phyloP scores from a whole-genome alignment of 2,113 vertebrate species.

The Peucedramus taeniatus region DNA sequence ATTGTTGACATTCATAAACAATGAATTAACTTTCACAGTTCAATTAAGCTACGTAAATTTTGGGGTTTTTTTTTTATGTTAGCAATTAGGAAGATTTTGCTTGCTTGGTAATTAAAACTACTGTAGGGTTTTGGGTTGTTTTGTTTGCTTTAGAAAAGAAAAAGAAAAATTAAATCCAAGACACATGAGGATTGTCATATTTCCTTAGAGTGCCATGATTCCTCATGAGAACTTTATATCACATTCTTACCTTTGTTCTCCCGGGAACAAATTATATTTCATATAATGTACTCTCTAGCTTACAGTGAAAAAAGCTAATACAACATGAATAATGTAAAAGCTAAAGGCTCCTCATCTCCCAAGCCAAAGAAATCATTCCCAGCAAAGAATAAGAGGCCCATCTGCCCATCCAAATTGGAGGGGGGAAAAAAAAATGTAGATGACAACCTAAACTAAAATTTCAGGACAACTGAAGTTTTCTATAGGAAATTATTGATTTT shows the following conservation, averaged over 20 bases:
- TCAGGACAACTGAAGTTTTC: not conserved
- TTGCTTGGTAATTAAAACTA: not conserved
- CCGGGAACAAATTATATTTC: not conserved
- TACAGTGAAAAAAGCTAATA: not conserved
- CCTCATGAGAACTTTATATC: not conserved
- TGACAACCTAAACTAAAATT: not conserved
- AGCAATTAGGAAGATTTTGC: not conserved
- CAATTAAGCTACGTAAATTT: not conserved
- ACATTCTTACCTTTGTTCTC: not conserved
- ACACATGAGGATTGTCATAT: not conserved
- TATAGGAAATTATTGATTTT: not conserved
- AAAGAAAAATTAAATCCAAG: not conserved
- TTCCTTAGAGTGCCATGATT: not conserved
- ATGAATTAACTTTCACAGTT: not conserved
- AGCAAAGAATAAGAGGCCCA: not conserved
- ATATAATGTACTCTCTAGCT: not conserved
- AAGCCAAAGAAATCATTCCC: not conserved
- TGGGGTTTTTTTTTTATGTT: not conserved
- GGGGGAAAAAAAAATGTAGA: not conserved
- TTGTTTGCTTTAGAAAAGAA: not conserved
- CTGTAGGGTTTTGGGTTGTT: not conserved
- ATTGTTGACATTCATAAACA: not conserved
- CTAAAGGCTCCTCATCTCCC: not conserved
- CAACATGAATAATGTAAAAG: not conserved
- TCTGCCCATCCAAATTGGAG: not conserved